Evolutionary conservation across 92 coral and sea anemone species (phyloP), one percentile per base, ranked within the genome.

Genomic region (Phymanthus crucifer): DNA sequence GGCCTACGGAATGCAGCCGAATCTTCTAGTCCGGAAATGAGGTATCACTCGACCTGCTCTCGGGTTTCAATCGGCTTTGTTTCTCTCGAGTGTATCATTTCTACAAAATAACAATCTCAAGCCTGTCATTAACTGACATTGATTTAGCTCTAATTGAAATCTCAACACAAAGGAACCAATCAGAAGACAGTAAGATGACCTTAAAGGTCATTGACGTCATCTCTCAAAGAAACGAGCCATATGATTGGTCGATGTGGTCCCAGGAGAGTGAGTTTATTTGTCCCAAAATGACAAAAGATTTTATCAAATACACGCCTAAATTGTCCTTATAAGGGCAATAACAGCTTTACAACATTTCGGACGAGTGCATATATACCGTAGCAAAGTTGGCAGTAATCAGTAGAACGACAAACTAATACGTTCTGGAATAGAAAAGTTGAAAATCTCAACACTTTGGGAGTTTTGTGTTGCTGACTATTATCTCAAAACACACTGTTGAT

Each of bases 291-390:
- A 88, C 93, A 89, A 89, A 77, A 83, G 85, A 86, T 78, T 83
- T 71, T 76, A 80, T 79, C 89, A 32, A 73, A 87, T 26, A 82
- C 93, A 89, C 93, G 86, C 93, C 90, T 83, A 86, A 84, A 66
- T 82, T 85, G 74, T 52, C 93, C 93, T 87, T 86, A 89, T 89
- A 78, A 83, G 93, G 93, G 79, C 85, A 89, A 72, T 79, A 88
- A 69, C 88, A 10, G 40, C 71, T 35, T 37, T 79, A 56, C 47
- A 34, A 16, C n/a, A 17, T 19, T 74, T 69, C 56, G 35, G 71
- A 50, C 75, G 74, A 79, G 72, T 50, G 77, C 75, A 83, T 83
- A 83, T 75, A 83, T 75, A 76, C 68, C 38, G 38, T 1, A 67
- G 47, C 23, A n/a, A 16, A 43, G 0, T 40, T 32, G 12, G 4